Percentiles rank a stretch among this genome's conserved stretches.
phyloP scores from a whole-genome alignment of 2,113 vertebrate genomes.

The Bettongia penicillata region DNA sequence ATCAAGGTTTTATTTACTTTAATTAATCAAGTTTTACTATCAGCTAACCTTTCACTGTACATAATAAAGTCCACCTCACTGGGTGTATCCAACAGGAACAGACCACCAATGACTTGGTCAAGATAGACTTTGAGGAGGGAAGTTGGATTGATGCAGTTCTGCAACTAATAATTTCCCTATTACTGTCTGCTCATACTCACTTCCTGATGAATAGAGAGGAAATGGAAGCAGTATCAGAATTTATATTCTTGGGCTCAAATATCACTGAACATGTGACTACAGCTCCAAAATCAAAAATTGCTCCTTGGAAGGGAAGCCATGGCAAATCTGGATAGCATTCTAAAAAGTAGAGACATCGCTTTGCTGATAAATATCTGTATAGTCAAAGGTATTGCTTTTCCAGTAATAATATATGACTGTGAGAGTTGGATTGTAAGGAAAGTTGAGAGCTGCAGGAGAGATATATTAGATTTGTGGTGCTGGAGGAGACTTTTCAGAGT shows the following conservation, averaged over 20 bases:
- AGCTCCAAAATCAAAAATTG: not conserved
- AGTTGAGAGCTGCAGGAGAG: too few relatives aligned
- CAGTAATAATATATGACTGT: too few relatives aligned
- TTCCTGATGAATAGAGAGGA: not conserved
- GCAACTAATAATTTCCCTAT: not conserved
- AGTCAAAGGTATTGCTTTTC: too few relatives aligned
- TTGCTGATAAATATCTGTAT: too few relatives aligned
- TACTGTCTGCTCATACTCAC: conserved; percentile 4
- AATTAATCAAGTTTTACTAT: conserved; percentile 46
- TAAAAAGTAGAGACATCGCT: too few relatives aligned
- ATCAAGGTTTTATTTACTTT: conserved; percentile 13
- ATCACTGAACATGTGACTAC: not conserved
- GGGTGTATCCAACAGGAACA: conserved; percentile 25
- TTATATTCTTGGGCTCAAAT: not conserved
- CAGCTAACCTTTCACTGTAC: not conserved
- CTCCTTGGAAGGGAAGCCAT: too few relatives aligned
- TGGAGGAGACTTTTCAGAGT: too few relatives aligned
- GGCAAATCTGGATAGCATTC: too few relatives aligned
- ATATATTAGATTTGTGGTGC: too few relatives aligned
- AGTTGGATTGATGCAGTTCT: not conserved
- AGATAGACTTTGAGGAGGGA: conserved; percentile 21
- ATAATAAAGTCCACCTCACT: conserved; percentile 19
- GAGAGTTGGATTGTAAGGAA: too few relatives aligned
- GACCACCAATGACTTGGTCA: not conserved
- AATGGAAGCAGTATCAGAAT: not conserved